Percentiles rank a stretch among this genome's conserved stretches.
Conservation (phyloP, 2,797 vertebrate genomes). For the Erpetoichthys calabaricus region DNA sequence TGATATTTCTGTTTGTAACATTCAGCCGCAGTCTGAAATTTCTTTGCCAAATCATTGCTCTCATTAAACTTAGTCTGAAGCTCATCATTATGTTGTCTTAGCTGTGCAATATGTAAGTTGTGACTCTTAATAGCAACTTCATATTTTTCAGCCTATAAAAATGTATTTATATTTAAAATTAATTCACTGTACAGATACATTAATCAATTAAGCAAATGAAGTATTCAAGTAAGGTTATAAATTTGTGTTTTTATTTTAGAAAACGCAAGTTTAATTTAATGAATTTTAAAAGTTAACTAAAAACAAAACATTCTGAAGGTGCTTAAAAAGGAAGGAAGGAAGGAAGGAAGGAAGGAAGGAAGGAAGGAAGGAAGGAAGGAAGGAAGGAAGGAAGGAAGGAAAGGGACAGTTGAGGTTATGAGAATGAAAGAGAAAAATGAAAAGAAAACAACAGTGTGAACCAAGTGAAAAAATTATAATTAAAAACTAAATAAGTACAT, state of each 20-base stretch:
- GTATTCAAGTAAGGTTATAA: not conserved
- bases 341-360: too few relatives aligned
- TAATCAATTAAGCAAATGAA: not conserved
- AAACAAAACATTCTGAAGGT: too few relatives aligned
- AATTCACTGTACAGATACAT: not conserved
- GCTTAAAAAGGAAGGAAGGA: too few relatives aligned
- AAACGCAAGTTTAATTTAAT: not conserved
- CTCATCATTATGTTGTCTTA: conserved; percentile 25
- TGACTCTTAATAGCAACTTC: conserved; percentile 28
- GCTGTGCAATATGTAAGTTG: conserved; percentile 18
- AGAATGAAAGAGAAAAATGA: too few relatives aligned
- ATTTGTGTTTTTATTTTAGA: not conserved
- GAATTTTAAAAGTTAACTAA: too few relatives aligned
- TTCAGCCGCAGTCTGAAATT: conserved; percentile 22
- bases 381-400: too few relatives aligned
- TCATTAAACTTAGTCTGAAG: conserved; percentile 26
- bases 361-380: too few relatives aligned
- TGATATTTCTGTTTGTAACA: conserved; percentile 44
- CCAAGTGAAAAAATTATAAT: too few relatives aligned
- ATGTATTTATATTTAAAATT: conserved; percentile 12
- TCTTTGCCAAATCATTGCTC: conserved; percentile 19
- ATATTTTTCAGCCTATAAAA: conserved; percentile 26
- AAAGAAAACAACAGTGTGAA: too few relatives aligned
- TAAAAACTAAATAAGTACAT: too few relatives aligned
- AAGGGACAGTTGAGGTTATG: too few relatives aligned